Evolutionary conservation across 2,797 vertebrate genomes (phyloP).

Genomic region (Acanthiza pusilla): DNA sequence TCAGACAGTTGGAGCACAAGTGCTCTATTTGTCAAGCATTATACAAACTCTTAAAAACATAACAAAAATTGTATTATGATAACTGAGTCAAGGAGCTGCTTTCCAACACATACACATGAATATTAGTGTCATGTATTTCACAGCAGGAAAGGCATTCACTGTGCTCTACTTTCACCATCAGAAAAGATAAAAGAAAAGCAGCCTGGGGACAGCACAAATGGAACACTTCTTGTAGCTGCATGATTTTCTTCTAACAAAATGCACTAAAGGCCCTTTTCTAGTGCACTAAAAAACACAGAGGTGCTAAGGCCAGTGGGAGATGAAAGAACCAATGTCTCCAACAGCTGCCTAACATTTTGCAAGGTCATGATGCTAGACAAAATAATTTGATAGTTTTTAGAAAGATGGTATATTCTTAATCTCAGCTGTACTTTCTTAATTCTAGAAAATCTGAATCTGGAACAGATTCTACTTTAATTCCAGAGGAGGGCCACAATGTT

Average conservation of each 20-base stretch:
- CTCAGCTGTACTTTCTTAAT: background rate
- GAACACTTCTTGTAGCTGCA: background rate
- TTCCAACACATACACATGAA: slow-evolving; percentile 22
- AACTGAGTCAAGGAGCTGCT: background rate
- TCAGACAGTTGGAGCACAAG: background rate
- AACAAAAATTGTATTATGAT: background rate
- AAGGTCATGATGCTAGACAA: background rate
- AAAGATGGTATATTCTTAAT: background rate
- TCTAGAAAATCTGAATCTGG: background rate
- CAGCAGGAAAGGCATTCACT: background rate
- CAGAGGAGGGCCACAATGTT: background rate
- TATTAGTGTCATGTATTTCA: background rate
- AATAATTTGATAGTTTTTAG: background rate
- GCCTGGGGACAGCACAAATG: background rate
- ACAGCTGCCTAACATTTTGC: background rate
- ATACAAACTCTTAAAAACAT: background rate
- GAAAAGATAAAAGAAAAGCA: background rate
- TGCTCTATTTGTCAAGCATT: background rate
- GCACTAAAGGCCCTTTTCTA: background rate
- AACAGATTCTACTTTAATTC: background rate
- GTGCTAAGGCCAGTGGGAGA: background rate
- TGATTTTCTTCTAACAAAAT: background rate
- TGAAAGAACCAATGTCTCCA: background rate
- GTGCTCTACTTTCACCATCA: background rate
- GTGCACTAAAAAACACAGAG: background rate